A percentile compares a stretch with the other conserved stretches of the same genome.
phyloP scores from a whole-genome alignment of 2,888 invertebrate species.

The Polymixis lichenea region DNA sequence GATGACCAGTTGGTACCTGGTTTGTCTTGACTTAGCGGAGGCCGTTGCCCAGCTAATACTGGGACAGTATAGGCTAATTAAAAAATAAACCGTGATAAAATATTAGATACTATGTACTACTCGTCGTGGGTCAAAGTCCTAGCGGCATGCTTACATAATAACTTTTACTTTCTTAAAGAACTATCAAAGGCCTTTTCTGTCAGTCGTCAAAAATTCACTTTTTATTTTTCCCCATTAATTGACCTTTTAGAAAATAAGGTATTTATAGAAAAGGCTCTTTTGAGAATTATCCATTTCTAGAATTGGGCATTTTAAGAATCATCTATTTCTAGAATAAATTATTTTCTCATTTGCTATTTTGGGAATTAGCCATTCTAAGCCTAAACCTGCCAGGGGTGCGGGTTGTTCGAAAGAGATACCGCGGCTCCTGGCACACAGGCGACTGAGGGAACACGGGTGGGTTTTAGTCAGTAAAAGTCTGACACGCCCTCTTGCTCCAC shows the following conservation, averaged over 20 bases:
- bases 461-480: too few relatives aligned
- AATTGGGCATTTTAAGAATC: neutral
- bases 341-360: neutral
- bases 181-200: neutral
- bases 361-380: neutral
- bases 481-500: too few relatives aligned
- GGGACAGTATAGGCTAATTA: too few relatives aligned
- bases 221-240: neutral
- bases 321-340: too few relatives aligned
- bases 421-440: too few relatives aligned
- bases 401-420: too few relatives aligned
- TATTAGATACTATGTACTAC: constrained; percentile 6
- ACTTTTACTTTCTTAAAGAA: neutral
- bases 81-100: neutral
- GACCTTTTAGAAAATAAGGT: too few relatives aligned
- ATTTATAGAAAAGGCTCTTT: neutral
- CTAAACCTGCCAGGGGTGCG: too few relatives aligned
- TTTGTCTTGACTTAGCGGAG: too few relatives aligned
- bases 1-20: too few relatives aligned
- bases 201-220: neutral
- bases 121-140: neutral
- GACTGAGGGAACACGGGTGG: too few relatives aligned
- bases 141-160: neutral
- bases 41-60: too few relatives aligned
- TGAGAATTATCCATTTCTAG: neutral